Base-by-base conservation (phyloP, 2,797 vertebrate genomes). In the Lacerta viridis region DNA sequence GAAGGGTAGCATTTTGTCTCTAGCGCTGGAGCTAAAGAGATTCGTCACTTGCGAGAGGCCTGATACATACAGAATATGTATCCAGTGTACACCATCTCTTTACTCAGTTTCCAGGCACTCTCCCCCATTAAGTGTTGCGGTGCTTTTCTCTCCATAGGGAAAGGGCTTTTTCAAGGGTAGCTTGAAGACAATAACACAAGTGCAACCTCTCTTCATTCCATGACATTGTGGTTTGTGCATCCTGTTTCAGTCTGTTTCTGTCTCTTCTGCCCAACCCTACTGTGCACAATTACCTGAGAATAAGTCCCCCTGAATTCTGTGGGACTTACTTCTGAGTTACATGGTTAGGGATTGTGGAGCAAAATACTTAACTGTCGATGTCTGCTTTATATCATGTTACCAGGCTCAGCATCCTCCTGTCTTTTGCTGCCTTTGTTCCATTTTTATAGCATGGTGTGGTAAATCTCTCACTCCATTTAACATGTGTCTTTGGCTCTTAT, bases 381-480 rank as follows among this genome's bases (percentile, higher is more conserved):
- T 89, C n/a, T 87, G 81, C 90, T 5, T 94, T 88, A 90, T 83
- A 90, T 74, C 66, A 91, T 87, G 87, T 91, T 84, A 72, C 84
- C 90, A 46, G 20, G 64, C 81, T 68, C 41, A 74, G 0, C 79
- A 46, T 75, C 82, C 84, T 39, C 80, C 76, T 25, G 69, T 72
- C 69, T 87, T 2, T 9, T 71, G 83, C 89, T 80, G 89, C 64
- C 15, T 85, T 82, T 84, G 78, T 23, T 88, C 59, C 27, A 76
- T 46, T 33, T 6, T 7, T 85, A 82, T 29, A 27, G 83, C 79
- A 18, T 46, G 1, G 83, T 72, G 86, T 55, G 55, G 43, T 55
- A 39, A 33, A 33, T 75, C 41, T 72, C 79, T 81, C 39, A 11
- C 41, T 88, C 20, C 18, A 68, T 75, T 74, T 66, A 46, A 33